These are phyloP conservation scores for Eristalis pertinax DNA, from an alignment of 2,888 invertebrate species.

Conservation along the genomic window DNA sequence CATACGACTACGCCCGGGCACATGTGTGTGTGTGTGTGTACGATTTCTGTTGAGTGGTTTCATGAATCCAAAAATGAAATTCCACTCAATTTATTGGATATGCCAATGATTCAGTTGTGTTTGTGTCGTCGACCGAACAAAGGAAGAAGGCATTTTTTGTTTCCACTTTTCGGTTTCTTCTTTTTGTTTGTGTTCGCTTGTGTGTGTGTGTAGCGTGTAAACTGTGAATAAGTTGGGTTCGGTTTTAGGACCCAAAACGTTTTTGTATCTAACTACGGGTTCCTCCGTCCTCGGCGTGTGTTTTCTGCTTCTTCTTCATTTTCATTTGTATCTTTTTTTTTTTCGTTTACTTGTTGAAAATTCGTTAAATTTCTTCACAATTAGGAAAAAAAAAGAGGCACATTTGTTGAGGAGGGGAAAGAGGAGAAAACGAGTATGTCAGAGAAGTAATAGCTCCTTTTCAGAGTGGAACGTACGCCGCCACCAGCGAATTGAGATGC, in stretches of 20 bases:
- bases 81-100: conserved; percentile 38
- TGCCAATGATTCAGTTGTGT: conserved; percentile 15
- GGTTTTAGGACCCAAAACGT: conserved; percentile 47
- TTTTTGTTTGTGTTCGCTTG: background rate
- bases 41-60: conserved; percentile 41
- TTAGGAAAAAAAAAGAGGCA: conserved; percentile 19
- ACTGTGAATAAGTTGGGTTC: conserved; percentile 56
- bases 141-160: conserved; percentile 34
- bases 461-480: conserved; percentile 1
- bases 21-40: background rate
- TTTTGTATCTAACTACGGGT: conserved; percentile 4
- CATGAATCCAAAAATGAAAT: background rate
- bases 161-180: background rate
- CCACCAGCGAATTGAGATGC: background rate
- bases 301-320: background rate
- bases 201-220: conserved; percentile 43
- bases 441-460: background rate
- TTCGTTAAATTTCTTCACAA: conserved; percentile 56
- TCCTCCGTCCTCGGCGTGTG: background rate
- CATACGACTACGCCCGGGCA: no score
- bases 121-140: conserved; percentile 41
- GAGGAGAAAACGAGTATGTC: background rate
- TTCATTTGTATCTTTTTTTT: conserved; percentile 27
- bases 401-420: background rate
- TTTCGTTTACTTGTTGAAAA: conserved; percentile 59